Conservation (phyloP, 2,797 vertebrate genomes). For the Clamator glandarius region DNA sequence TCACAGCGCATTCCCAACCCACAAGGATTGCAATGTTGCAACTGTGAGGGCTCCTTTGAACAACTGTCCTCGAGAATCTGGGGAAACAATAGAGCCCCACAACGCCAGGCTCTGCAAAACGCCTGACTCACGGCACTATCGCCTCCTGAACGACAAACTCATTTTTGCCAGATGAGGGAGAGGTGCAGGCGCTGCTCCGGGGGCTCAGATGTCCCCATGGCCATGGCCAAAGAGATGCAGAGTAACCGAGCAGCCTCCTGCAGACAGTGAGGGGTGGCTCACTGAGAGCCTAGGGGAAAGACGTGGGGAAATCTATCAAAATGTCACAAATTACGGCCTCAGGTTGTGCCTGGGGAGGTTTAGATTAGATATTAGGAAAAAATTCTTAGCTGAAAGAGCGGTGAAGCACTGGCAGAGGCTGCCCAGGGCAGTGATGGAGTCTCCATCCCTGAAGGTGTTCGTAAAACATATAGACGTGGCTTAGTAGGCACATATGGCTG, state of each 20-base stretch:
- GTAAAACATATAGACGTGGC: too few relatives aligned
- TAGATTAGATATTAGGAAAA: too few relatives aligned
- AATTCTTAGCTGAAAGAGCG: too few relatives aligned
- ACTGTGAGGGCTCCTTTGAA: neutral
- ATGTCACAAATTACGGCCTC: neutral
- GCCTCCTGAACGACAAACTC: neutral
- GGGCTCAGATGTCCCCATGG: neutral
- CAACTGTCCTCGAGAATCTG: neutral
- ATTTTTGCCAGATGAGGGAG: neutral
- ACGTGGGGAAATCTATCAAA: neutral
- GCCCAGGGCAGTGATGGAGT: too few relatives aligned
- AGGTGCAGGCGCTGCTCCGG: rapidly evolving
- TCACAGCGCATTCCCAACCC: neutral
- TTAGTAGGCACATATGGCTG: too few relatives aligned
- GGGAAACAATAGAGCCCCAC: neutral
- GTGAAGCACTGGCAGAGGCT: too few relatives aligned
- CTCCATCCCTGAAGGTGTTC: too few relatives aligned
- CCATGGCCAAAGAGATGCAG: neutral
- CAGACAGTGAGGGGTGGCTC: neutral
- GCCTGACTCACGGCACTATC: neutral
- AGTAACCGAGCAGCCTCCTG: neutral
- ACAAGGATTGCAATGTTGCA: neutral
- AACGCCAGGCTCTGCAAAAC: neutral
- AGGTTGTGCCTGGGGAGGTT: too few relatives aligned
- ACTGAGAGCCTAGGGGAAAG: neutral